phyloP scores from a whole-genome alignment of 2,797 vertebrate genomes.

The Crax fasciolata region DNA sequence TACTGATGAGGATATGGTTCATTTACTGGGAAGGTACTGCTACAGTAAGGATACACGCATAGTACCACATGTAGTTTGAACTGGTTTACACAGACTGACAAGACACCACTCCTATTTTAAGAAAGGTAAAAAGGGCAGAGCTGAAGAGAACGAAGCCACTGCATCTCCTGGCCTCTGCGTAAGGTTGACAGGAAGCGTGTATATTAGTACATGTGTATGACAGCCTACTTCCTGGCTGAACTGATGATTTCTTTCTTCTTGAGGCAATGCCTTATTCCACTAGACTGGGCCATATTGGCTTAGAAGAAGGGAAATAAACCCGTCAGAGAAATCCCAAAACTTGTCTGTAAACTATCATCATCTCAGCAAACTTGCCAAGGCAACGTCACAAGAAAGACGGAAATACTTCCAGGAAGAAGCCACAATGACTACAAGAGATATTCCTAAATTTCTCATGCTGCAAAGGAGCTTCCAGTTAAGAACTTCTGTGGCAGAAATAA shows the following conservation, averaged over 20 bases:
- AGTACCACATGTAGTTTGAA: not conserved
- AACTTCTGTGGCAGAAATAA: not conserved
- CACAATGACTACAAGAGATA: not conserved
- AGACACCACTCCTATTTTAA: not conserved
- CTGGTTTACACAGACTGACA: not conserved
- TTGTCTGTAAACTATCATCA: not conserved
- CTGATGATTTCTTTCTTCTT: not conserved
- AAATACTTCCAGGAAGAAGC: not conserved
- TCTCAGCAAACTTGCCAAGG: not conserved
- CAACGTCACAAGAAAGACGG: not conserved
- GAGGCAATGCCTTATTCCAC: not conserved
- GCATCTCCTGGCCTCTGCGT: not conserved
- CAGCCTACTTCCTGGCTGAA: not conserved
- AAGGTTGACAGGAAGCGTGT: not conserved
- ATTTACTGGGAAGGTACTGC: fast-evolving
- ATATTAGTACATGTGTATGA: too few species aligned
- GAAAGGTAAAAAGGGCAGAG: not conserved
- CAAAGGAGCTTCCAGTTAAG: not conserved
- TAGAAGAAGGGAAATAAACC: not conserved
- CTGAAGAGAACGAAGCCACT: not conserved
- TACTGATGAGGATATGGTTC: not conserved
- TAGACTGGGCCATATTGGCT: not conserved
- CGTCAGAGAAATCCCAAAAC: not conserved
- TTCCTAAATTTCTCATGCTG: not conserved
- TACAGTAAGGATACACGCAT: not conserved